Base-by-base conservation (phyloP, 2,797 vertebrate genomes). In the Myiotriccus ornatus region DNA sequence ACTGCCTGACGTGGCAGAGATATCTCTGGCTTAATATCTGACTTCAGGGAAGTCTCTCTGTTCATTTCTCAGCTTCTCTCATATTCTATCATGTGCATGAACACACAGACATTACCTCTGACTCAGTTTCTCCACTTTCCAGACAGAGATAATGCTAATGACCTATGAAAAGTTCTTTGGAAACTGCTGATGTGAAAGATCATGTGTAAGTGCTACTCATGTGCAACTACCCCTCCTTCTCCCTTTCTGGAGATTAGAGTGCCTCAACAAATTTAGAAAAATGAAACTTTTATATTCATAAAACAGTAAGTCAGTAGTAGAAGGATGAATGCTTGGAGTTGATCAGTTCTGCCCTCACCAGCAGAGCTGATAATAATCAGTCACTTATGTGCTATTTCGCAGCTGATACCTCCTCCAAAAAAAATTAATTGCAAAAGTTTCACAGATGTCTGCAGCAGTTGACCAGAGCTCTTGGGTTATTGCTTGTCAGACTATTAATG, bases 401-500 rank as follows among this genome's bases (percentile, higher is more conserved):
- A 98, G 97, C 97, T 97, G 96, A 98, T 98, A 97, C 94, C 95
- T 93, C 96, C 93, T 97, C 94, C 91, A 97, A 91, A 89, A 94
- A 96, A 97, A 97, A 97, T 97, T 98, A 98, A 98, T 97, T 98
- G 98, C 97, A 97, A 97, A 98, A 98, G 97, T 98, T 98, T 98
- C 97, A 97, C 97, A 98, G 98, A 98, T 98, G 97, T 98, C 97
- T 97, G 95, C 97, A 97, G 97, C 98, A 98, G 97, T 98, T 98
- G 98, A 98, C 98, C 98, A 98, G 97, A 97, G 97, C 97, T 98
- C 97, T 97, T 97, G 97, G 98, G 97, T 98, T 98, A 98, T 97
- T 98, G 96, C 97, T 98, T 98, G 97, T 98, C 98, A 98, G 97
- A 97, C 98, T 98, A 98, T 98, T 98, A 98, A 98, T 98, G 98